Base-by-base conservation (phyloP, 2,888 invertebrate genomes). In the Harpalus rufipes region DNA sequence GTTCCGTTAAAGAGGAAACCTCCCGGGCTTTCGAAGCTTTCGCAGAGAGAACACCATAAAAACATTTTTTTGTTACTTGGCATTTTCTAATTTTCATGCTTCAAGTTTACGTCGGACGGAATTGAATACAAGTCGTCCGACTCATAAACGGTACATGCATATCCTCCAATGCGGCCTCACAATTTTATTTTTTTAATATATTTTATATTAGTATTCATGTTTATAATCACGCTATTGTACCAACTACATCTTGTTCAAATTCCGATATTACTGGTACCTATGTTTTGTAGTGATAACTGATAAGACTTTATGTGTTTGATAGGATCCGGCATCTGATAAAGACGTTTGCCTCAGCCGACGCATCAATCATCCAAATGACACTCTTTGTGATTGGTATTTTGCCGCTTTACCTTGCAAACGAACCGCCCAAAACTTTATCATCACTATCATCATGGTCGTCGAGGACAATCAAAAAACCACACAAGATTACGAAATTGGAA, bases 321-420 rank as follows among this genome's bases (percentile, higher is more conserved):
- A 68, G 25, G 59, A 51, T 32, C 44, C 72, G 44, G 41, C 18
- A 10, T 5, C 10, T 74, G 72, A 74, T 74, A 74, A 51, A 74
- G 44, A 74, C 72, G 72, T 74, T 74, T 74, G 44, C 18, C 6
- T 7, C 44, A 41, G 87, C 89, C 89, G 89, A 88, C 87, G 88
- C 86, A 90, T 90, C 90, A 89, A 90, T 90, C 90, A 90, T 89
- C 79, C 63, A 86, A 86, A 86, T 90, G 90, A 90, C 90, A 90
- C 88, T 87, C 87, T 89, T 87, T 87, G 86, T 88, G 88, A 89
- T 90, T 89, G 89, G 88, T 87, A 86, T 88, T 88, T 89, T 88
- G 90, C 90, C 90, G 90, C 90, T 89, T 89, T 90, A 16, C 0
- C 89, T 89, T 90, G 41, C 10, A 44, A 74, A 16, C 41, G 44